These are phyloP conservation scores for Formica aserva DNA, from an alignment of 2,888 invertebrate genomes.

Conservation along the genomic window DNA sequence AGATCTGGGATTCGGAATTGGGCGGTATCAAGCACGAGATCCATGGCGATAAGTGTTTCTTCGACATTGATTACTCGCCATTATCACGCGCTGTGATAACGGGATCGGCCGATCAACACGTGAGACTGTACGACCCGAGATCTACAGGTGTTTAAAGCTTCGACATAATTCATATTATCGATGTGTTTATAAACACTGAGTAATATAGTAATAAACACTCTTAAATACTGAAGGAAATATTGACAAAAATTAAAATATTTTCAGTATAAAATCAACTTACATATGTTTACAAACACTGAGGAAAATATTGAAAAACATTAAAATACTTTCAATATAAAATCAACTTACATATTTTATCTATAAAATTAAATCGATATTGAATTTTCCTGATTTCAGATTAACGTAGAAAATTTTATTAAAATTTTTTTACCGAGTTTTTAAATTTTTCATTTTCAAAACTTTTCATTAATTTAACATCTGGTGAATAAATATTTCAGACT, in stretches of 20 bases:
- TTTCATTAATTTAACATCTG: not conserved
- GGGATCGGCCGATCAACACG: slow-evolving; percentile 95
- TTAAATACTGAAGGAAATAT: not conserved
- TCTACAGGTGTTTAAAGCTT: slow-evolving; percentile 89
- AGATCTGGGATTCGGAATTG: slow-evolving; percentile 88
- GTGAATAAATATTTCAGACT: not conserved
- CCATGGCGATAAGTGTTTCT: slow-evolving; percentile 95
- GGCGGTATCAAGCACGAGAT: slow-evolving; percentile 94
- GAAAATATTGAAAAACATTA: no score
- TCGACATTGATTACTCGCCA: slow-evolving; percentile 94
- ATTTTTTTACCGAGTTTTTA: not conserved
- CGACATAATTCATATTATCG: not conserved
- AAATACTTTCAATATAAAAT: not conserved
- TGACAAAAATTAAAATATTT: not conserved
- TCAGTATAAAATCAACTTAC: not conserved
- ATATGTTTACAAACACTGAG: not conserved
- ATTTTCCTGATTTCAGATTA: not conserved
- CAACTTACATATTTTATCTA: not conserved
- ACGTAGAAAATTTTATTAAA: not conserved
- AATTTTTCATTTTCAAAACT: not conserved
- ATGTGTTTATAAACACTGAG: not conserved
- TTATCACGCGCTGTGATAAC: slow-evolving; percentile 92
- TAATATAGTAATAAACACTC: no score
- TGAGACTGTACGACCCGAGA: slow-evolving; percentile 96
- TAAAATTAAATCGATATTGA: not conserved